A percentile compares a stretch with the other conserved stretches of the same genome.
phyloP scores from a whole-genome alignment of 2,113 vertebrate species.

The Trogon melanurus region DNA sequence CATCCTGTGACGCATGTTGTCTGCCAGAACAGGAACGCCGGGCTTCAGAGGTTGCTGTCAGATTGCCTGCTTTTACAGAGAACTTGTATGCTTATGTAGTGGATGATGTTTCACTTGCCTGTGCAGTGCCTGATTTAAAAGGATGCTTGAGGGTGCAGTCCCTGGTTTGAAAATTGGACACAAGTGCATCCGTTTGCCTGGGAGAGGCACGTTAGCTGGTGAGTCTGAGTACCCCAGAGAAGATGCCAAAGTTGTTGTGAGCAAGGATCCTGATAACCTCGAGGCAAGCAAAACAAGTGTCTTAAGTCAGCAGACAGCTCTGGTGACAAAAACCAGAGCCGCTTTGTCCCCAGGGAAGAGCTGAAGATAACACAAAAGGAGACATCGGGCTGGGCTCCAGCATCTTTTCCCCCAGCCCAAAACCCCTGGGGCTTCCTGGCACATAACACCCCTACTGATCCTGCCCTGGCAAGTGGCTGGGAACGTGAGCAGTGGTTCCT shows the following conservation, averaged over 20 bases:
- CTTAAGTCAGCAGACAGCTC: neutral
- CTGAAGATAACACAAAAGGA: neutral
- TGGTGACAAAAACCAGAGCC: neutral
- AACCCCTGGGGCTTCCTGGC: neutral
- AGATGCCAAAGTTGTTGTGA: neutral
- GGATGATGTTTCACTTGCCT: neutral
- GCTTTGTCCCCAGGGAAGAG: neutral
- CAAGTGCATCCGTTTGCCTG: neutral
- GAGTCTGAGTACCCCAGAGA: fast-evolving
- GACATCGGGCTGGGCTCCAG: neutral
- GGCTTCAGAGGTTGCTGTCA: neutral
- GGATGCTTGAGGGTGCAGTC: neutral
- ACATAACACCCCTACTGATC: neutral
- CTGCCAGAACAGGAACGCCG: neutral
- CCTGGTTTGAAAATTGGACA: neutral
- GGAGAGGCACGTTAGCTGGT: neutral
- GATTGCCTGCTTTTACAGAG: neutral
- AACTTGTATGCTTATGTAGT: neutral
- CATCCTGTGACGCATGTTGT: slow-evolving; percentile 13
- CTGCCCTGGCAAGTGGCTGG: fast-evolving
- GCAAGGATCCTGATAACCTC: neutral
- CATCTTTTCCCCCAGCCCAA: neutral
- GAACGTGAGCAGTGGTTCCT: neutral
- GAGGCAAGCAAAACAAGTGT: neutral
- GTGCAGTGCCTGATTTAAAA: neutral